phyloP scores from a whole-genome alignment of 2,113 vertebrate species.

The Zingel zingel region DNA sequence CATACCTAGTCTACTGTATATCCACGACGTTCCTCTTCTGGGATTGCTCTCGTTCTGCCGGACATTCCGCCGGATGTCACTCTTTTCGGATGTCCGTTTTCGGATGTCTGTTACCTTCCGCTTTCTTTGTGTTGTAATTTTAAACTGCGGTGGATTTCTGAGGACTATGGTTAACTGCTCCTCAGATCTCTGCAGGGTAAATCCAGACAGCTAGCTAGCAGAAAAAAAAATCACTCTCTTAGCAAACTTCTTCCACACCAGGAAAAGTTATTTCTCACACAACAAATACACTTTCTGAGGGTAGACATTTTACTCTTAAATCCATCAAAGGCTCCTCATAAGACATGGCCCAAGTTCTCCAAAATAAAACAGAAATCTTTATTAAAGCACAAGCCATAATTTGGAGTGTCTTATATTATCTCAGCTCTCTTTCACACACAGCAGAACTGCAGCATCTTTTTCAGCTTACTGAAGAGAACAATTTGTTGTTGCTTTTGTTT shows the following conservation, averaged over 20 bases:
- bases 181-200: too few species aligned
- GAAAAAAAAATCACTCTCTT: background rate
- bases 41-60: too few species aligned
- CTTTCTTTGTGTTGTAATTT: too few species aligned
- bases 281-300: background rate
- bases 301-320: background rate
- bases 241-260: background rate
- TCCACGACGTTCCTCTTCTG: too few species aligned
- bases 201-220: too few species aligned
- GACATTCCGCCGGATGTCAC: too few species aligned
- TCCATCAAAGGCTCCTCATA: background rate
- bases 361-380: background rate
- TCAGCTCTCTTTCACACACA: background rate
- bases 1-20: too few species aligned
- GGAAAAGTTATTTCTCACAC: background rate
- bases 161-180: too few species aligned
- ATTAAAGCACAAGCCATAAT: background rate
- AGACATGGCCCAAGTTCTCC: background rate
- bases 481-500: constrained; percentile 50
- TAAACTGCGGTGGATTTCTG: too few species aligned
- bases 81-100: too few species aligned
- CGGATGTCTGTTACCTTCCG: too few species aligned
- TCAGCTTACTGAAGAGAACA: constrained; percentile 7
- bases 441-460: constrained; percentile 4
- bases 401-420: background rate